phyloP scores from a whole-genome alignment of 1,140 invertebrate genomes.

The Melitaea cinxia region DNA sequence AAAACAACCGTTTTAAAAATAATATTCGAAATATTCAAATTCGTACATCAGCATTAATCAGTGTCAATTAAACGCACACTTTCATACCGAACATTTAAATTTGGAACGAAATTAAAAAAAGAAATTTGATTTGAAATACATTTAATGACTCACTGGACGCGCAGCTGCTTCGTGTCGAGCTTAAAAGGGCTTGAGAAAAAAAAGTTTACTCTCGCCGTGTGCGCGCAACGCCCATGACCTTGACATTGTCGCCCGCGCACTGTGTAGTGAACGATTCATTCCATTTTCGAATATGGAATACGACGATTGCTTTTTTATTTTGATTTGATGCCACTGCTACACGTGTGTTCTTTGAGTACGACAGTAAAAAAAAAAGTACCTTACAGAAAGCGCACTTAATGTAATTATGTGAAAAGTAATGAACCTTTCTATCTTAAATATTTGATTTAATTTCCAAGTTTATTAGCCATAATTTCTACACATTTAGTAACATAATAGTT shows the following conservation, averaged over 20 bases:
- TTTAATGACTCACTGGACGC: constrained; percentile 35
- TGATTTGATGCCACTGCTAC: neutral
- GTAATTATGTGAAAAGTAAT: too few relatives aligned
- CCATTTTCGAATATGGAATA: constrained; percentile 10
- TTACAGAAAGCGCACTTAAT: neutral
- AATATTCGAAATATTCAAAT: neutral
- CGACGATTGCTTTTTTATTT: neutral
- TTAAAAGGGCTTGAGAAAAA: constrained; percentile 37
- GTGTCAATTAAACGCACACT: constrained; percentile 10
- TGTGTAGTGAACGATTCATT: constrained; percentile 9
- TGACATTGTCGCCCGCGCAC: constrained; percentile 48
- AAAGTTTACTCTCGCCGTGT: constrained; percentile 36
- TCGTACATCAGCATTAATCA: constrained; percentile 7
- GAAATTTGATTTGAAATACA: constrained; percentile 25
- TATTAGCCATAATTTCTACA: neutral
- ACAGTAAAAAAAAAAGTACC: too few relatives aligned
- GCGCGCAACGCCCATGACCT: constrained; percentile 50
- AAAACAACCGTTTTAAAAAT: neutral
- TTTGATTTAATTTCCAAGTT: neutral
- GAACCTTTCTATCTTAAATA: neutral
- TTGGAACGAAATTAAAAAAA: constrained; percentile 19
- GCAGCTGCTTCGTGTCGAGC: constrained; percentile 47
- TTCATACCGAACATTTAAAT: constrained; percentile 5
- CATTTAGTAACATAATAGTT: constrained; percentile 9
- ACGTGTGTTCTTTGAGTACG: neutral